These are phyloP conservation scores for Centropus bengalensis DNA, from an alignment of 2,113 vertebrate genomes.

Conservation along the genomic window DNA sequence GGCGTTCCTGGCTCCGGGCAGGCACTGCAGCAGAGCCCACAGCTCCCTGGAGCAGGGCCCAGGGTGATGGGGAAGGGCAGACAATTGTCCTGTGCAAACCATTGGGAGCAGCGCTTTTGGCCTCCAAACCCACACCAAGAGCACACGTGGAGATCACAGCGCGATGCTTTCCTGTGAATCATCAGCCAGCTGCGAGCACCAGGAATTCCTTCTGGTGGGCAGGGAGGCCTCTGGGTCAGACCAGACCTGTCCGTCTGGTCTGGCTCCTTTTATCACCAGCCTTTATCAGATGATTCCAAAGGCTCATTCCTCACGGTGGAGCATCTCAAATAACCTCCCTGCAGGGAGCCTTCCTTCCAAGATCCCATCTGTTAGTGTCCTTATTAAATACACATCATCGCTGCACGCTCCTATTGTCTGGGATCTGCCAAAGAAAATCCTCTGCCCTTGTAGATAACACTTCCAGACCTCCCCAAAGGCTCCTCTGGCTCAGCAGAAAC, in stretches of 20 bases:
- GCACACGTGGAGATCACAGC: not conserved
- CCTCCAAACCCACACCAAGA: not conserved
- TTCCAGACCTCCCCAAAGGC: not conserved
- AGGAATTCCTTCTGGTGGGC: not conserved
- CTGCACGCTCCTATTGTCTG: not conserved
- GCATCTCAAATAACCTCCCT: constrained; percentile 39
- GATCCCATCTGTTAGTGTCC: not conserved
- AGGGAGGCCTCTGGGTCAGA: not conserved
- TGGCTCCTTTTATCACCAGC: not conserved
- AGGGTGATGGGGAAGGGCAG: not conserved
- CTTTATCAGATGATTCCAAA: constrained; percentile 8
- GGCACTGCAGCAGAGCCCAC: not conserved
- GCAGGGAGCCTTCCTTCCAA: constrained; percentile 5
- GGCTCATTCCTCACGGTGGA: not conserved
- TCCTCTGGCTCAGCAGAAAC: not conserved
- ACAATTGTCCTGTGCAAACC: not conserved
- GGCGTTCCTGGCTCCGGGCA: not conserved
- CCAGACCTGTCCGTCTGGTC: constrained; percentile 23
- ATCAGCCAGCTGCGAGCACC: not conserved
- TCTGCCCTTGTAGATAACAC: not conserved
- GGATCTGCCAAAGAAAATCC: not conserved
- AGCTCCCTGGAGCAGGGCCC: not conserved
- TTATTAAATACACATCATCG: not conserved
- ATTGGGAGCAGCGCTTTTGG: rapidly evolving
- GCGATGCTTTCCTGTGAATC: not conserved